Conservation (phyloP, 2,113 vertebrate genomes). For the Podilymbus podiceps region DNA sequence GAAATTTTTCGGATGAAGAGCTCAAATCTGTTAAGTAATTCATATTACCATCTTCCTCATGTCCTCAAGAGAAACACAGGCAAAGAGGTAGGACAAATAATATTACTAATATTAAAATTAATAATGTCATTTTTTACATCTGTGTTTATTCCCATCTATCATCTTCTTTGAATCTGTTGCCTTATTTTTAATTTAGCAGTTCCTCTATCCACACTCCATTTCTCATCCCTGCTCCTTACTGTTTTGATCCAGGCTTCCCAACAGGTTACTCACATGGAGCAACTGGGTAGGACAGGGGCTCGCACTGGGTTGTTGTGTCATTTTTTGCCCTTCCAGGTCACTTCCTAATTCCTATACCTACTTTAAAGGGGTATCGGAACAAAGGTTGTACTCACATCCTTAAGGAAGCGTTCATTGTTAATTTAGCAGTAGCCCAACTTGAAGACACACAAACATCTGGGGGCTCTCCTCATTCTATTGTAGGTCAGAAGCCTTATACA, state of each 20-base stretch:
- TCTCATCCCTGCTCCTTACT: background rate
- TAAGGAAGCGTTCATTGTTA: background rate
- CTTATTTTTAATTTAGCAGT: background rate
- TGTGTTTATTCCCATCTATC: background rate
- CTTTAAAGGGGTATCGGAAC: background rate
- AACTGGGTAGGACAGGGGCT: fast-evolving
- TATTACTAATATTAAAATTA: background rate
- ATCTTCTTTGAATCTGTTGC: background rate
- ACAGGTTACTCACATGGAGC: background rate
- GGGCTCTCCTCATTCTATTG: background rate
- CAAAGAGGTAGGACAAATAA: background rate
- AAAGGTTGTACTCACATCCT: background rate
- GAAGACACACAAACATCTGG: background rate
- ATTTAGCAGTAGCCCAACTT: background rate
- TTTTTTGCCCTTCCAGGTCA: background rate
- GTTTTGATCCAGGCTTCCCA: background rate
- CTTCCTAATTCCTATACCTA: background rate
- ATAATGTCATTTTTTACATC: background rate
- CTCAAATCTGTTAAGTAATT: background rate
- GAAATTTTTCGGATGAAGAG: background rate
- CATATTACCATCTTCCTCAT: background rate
- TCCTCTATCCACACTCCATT: background rate
- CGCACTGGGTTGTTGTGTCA: background rate
- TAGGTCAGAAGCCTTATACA: background rate
- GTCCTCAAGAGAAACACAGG: background rate